Conservation (phyloP, 2,888 invertebrate species). For the Didymodactylos carnosus region DNA sequence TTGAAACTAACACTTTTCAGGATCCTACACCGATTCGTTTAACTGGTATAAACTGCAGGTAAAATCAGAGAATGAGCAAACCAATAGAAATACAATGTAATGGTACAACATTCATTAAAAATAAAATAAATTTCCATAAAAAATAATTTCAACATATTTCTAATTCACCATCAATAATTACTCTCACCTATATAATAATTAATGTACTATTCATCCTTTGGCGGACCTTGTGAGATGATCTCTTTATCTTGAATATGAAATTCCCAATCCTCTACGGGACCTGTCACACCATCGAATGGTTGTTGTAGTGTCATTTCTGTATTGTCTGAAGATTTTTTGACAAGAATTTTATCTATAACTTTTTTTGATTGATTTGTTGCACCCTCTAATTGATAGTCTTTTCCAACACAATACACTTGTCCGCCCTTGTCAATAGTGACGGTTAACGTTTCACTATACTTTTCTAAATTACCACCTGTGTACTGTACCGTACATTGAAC, state of each 20-base stretch:
- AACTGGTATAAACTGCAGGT: too few relatives aligned
- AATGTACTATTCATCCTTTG: too few relatives aligned
- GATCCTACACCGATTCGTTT: too few relatives aligned
- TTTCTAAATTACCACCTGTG: neutral
- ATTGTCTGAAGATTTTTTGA: neutral
- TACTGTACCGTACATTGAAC: neutral
- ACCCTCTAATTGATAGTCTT: neutral
- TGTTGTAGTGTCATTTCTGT: neutral
- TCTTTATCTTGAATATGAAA: neutral
- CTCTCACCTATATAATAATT: too few relatives aligned
- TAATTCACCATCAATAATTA: too few relatives aligned
- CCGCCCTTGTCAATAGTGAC: neutral
- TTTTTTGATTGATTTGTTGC: neutral
- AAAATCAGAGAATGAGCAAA: too few relatives aligned
- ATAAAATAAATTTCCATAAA: too few relatives aligned
- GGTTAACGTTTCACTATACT: neutral
- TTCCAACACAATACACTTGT: neutral
- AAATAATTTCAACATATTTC: too few relatives aligned
- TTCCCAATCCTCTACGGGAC: neutral
- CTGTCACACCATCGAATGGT: neutral
- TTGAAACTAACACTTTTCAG: too few relatives aligned
- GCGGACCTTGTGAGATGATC: too few relatives aligned
- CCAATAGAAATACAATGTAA: too few relatives aligned
- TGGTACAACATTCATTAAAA: too few relatives aligned
- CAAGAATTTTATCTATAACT: neutral